A percentile compares a stretch with the other conserved stretches of the same genome.
Evolutionary conservation across 1,140 invertebrate genomes (phyloP).

Genomic region (Caenorhabditis brenneri): DNA sequence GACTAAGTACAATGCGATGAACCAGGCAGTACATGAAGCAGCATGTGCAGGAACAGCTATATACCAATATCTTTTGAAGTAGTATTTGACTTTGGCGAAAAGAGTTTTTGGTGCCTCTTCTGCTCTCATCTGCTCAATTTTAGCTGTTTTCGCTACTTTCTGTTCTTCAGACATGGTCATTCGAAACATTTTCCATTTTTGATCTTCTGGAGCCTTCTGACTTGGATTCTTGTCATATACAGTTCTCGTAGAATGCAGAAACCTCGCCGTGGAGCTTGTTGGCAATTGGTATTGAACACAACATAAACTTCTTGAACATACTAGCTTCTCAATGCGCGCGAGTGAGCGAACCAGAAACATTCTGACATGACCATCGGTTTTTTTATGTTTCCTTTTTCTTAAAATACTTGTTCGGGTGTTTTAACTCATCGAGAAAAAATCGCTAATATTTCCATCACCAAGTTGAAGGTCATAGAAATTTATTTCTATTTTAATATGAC

Average conservation of each 20-base stretch:
- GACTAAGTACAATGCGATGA: slow-evolving; percentile 58
- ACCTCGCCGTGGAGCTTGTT: background rate
- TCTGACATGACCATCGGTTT: background rate
- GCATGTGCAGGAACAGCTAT: slow-evolving; percentile 65
- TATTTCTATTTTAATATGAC: background rate
- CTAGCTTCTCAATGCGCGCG: no score
- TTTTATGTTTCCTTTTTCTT: background rate
- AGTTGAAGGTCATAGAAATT: background rate
- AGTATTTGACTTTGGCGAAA: slow-evolving; percentile 67
- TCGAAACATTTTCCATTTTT: slow-evolving; percentile 16
- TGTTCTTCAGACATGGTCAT: slow-evolving; percentile 58
- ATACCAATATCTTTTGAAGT: slow-evolving; percentile 69
- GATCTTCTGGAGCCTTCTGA: slow-evolving; percentile 34
- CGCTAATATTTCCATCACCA: background rate
- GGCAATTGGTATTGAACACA: background rate
- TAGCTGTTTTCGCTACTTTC: slow-evolving; percentile 58
- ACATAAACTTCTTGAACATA: background rate
- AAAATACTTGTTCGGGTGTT: background rate
- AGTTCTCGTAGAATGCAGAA: background rate
- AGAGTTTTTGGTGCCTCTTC: slow-evolving; percentile 57
- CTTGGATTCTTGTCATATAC: background rate
- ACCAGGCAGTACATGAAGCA: slow-evolving; percentile 60
- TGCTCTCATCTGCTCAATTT: slow-evolving; percentile 58
- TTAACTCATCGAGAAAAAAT: background rate
- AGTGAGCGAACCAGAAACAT: background rate